Percentiles rank a stretch among this genome's conserved stretches.
These are phyloP conservation scores for Hydrotaea diabolus DNA, from an alignment of 2,888 invertebrate genomes.

Conservation along the genomic window DNA sequence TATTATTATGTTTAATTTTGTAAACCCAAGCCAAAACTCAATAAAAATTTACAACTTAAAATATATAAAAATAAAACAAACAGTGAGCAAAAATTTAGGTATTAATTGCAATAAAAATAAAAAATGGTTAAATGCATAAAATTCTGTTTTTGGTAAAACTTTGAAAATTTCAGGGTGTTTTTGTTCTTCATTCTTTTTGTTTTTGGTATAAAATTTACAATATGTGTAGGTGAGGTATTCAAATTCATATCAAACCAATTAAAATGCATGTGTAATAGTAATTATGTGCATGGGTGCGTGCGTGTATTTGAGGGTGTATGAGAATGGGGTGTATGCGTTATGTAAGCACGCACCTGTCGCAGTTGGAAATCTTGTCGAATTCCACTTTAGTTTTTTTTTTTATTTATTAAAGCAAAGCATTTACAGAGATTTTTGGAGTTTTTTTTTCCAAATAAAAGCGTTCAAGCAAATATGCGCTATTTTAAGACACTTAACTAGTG, in stretches of 20 bases:
- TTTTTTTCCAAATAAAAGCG: constrained; percentile 9
- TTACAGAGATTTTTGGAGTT: constrained; percentile 68
- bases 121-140: constrained; percentile 41
- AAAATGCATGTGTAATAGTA: not conserved
- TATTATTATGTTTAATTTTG: constrained; percentile 9
- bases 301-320: constrained; percentile 3
- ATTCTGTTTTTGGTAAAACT: constrained; percentile 28
- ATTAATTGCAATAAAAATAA: constrained; percentile 26
- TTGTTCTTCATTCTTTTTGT: not conserved
- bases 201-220: constrained; percentile 42
- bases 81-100: constrained; percentile 15
- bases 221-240: not conserved
- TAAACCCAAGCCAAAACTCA: constrained; percentile 34
- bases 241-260: constrained; percentile 8
- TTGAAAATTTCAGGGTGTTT: not conserved
- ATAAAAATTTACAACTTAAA: constrained; percentile 40
- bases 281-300: not conserved
- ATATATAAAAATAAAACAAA: constrained; percentile 26
- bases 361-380: not conserved
- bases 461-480: constrained; percentile 51
- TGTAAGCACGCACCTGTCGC: constrained; percentile 31
- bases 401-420: constrained; percentile 62
- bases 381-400: constrained; percentile 1
- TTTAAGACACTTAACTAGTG: constrained; percentile 66
- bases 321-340: not conserved